Evolutionary conservation across 2,113 vertebrate genomes (phyloP), one percentile per base, ranked within the genome.

Genomic region (Plestiodon gilberti): DNA sequence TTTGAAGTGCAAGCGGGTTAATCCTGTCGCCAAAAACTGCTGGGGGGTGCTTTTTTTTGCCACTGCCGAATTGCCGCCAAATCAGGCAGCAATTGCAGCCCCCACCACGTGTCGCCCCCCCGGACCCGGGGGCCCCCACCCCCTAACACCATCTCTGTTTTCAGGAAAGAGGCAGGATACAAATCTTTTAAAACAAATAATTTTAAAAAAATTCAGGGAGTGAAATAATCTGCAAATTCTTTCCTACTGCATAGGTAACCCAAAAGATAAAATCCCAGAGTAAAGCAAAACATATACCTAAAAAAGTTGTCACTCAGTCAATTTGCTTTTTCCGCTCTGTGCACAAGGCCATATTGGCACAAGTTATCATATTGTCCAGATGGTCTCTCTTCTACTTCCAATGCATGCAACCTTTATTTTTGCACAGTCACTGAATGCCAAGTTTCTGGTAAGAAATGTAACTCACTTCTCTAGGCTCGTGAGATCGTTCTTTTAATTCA

Each of bases 371-470:
- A 61, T 38, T 80, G 93, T 91, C 94, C 96, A 96, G 96, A 96
- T 95, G 96, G 96, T 94, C 78, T 71, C 83, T 92, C 94, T 93
- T 93, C 93, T 75, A 76, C 85, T 95, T 89, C 91, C 94, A 83
- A 90, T 92, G 91, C 1, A 30, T 90, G 91, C 1, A 30, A 86
- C 89, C 84, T 64, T 94, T 94, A 71, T 81, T 88, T 83, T 88
- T 96, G 94, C 90, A 91, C 92, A 95, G 81, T 71, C 73, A 87
- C 55, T 0, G 4, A 92, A 86, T 91, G 95, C 89, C 93, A 94
- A 89, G 87, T 94, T 94, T 95, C 93, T 87, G 87, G 83, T 95
- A 94, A 94, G 95, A 94, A 94, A 89, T 84, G 90, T 88, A 93
- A 93, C 92, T 95, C 90, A 94, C 94, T 91, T 88, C 92, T 89